Evolutionary conservation across 2,113 vertebrate species (phyloP), one percentile per base, ranked within the genome.

Genomic region (Prinia subflava): DNA sequence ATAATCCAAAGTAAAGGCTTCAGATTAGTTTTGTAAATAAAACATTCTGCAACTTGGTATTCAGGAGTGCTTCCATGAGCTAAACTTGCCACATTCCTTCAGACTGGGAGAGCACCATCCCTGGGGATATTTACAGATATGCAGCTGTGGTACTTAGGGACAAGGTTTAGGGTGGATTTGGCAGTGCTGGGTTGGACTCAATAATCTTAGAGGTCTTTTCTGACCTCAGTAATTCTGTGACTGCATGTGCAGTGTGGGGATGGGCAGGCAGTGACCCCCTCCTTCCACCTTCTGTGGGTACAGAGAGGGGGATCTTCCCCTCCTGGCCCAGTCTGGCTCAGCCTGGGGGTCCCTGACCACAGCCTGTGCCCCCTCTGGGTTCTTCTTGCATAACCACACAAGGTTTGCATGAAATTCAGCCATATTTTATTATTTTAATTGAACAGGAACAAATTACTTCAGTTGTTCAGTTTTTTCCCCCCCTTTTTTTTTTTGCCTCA

Each of bases 381-480:
- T 79, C 62, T 62, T 11, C 31, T 86, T 53, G 47, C 44, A 46
- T 41, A 59, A 19, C 47, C 39, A 14, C 4, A 0, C 0, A 0
- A 39, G 53, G 4, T 60, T 71, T 80, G 23, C 2, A 4, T 75
- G 14, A 71, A 16, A 12, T 64, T 87, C 67, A 62, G 15, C 14
- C 25, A 12, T 62, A 39, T 83, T 85, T 83, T 86, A 49, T 74
- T 16, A 31, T 74, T 86, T 71, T 49, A 89, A 30, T 56, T 70
- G 52, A 90, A 39, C 37, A 62, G 60, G 49, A 92, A 57, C 25
- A 89, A 87, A 83, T 81, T 5, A 14, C 28, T 86, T 35, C 22
- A 27, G 1, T 41, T 71, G 41, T 76, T 95, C 50, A 7, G 5
- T n/a, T 69, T 77, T 79, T 53, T 10, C 2, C 5, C 8, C 35